Evolutionary conservation across 2,113 vertebrate species (phyloP).

Genomic region (Gnathonemus echidnorhynchus): DNA sequence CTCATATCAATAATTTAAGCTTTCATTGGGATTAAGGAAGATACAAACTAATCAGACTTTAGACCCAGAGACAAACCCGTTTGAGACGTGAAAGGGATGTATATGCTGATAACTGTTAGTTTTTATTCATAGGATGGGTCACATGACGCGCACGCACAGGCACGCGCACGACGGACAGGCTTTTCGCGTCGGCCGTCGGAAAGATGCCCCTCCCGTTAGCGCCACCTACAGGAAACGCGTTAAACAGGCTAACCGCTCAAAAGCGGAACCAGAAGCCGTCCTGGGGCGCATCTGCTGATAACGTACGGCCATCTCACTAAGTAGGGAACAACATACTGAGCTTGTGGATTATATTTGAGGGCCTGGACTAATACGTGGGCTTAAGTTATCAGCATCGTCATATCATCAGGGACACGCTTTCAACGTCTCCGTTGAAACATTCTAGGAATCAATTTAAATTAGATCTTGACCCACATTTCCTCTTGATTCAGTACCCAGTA

Average conservation of each 20-base stretch:
- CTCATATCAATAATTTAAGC: not conserved
- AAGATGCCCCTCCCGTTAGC: not conserved
- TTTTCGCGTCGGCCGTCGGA: not conserved
- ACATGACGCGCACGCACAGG: not conserved
- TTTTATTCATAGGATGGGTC: not conserved
- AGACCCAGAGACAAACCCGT: too few relatives aligned
- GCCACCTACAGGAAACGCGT: constrained; percentile 18
- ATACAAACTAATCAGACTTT: not conserved
- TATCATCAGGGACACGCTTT: not conserved
- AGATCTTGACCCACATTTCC: not conserved
- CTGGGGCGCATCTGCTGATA: not conserved
- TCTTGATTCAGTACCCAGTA: not conserved
- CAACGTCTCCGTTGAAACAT: not conserved
- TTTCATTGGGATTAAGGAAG: not conserved
- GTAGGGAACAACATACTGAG: not conserved
- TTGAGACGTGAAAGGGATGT: not conserved
- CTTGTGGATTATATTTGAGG: not conserved
- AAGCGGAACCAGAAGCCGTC: not conserved
- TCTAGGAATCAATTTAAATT: not conserved
- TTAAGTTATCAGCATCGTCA: not conserved
- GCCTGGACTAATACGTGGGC: fast-evolving
- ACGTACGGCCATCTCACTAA: not conserved
- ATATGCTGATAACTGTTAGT: not conserved
- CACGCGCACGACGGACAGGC: not conserved
- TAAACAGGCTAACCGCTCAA: not conserved